phyloP scores from a whole-genome alignment of 2,888 invertebrate species.

The Eristalinus sepulchralis region DNA sequence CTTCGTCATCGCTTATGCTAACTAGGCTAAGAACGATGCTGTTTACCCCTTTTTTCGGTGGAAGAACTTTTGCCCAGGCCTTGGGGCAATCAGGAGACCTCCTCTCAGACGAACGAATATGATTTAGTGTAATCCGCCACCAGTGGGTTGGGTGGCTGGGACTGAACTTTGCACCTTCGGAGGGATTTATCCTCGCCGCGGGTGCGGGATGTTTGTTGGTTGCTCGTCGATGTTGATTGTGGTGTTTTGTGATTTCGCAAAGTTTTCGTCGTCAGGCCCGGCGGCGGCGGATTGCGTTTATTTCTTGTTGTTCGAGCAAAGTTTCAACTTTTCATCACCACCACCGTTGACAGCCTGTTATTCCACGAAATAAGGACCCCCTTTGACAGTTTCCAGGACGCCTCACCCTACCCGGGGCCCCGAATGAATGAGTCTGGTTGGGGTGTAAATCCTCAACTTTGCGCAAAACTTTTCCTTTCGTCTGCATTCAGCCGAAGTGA shows the following conservation, averaged over 20 bases:
- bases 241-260: background rate
- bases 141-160: background rate
- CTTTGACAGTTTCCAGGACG: too few species aligned
- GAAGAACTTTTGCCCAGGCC: background rate
- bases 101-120: background rate
- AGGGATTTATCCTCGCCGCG: background rate
- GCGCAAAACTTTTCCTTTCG: background rate
- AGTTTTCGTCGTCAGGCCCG: background rate
- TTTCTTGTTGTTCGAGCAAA: background rate
- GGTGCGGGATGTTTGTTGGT: background rate
- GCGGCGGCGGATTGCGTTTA: background rate
- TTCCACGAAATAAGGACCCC: too few species aligned
- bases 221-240: background rate
- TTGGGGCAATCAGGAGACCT: background rate
- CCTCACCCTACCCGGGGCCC: background rate
- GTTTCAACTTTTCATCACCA: background rate
- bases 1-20: conserved; percentile 13
- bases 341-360: background rate
- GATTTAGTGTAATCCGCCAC: background rate
- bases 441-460: background rate
- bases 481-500: background rate
- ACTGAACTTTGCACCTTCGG: background rate
- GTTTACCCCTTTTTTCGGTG: conserved; percentile 30
- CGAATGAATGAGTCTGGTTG: background rate
- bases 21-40: conserved; percentile 20